phyloP scores from a whole-genome alignment of 2,888 invertebrate genomes.

The Campopleginae sp. region DNA sequence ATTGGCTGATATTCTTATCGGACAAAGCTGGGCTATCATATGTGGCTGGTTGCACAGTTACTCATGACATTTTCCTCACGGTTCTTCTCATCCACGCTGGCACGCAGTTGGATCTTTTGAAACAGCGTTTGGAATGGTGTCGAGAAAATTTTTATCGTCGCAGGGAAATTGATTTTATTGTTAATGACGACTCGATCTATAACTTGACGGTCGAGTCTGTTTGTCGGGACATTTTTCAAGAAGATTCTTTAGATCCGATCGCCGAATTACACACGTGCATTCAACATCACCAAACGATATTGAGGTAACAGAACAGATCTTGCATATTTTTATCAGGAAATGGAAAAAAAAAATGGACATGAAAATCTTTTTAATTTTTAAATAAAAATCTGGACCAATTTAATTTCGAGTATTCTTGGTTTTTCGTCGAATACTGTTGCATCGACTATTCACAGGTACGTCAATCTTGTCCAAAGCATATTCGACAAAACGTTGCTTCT shows the following conservation, averaged over 20 bases:
- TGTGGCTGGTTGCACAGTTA: slow-evolving; percentile 58
- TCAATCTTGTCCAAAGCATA: slow-evolving; percentile 61
- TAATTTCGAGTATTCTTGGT: too few species aligned
- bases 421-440: not conserved
- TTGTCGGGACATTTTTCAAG: slow-evolving; percentile 50
- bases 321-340: not conserved
- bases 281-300: slow-evolving; percentile 62
- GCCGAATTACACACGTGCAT: slow-evolving; percentile 64
- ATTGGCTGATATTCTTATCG: slow-evolving; percentile 57
- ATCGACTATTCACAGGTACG: slow-evolving; percentile 50
- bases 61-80: slow-evolving; percentile 65
- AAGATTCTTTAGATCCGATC: slow-evolving; percentile 47
- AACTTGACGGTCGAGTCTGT: slow-evolving; percentile 56
- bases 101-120: slow-evolving; percentile 65
- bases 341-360: not conserved
- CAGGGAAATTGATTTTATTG: not conserved
- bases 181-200: slow-evolving; percentile 26
- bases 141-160: slow-evolving; percentile 9
- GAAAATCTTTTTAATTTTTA: not conserved
- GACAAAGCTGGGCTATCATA: slow-evolving; percentile 57
- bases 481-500: slow-evolving; percentile 65
- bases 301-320: slow-evolving; percentile 45
- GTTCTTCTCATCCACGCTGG: slow-evolving; percentile 63
- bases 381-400: not conserved
- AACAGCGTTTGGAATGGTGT: slow-evolving; percentile 53